Evolutionary conservation across 2,888 invertebrate genomes (phyloP), one percentile per base, ranked within the genome.

Genomic region (Lapara coniferarum): DNA sequence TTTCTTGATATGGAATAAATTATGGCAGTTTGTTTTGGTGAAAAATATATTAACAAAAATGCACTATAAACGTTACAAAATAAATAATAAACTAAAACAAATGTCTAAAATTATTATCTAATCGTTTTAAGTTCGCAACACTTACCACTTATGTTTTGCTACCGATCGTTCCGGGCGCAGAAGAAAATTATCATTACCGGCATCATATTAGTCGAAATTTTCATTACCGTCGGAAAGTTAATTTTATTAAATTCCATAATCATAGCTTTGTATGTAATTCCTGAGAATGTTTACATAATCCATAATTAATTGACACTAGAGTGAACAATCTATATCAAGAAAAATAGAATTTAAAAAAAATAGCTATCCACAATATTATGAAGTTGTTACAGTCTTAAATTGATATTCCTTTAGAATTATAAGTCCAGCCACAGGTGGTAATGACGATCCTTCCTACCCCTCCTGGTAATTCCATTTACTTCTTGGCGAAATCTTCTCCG

Each of bases 401-500:
- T 52, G 25, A 25, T 25, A 25, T 25, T 25, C 25, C 25, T 52
- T 13, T 6, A 52, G n/a, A n/a, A n/a, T n/a, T 51, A 12, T 51
- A 52, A 52, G n/a, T 52, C 52, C 52, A 13, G 3, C n/a, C n/a
- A 52, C 13, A 16, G 16, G 19, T 3, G 55, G 55, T 53, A 52
- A 53, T 44, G 44, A 59, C 16, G n/a, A 46, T 59, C 44, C 46
- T 25, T 16, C 44, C 16, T 25, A 10, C 59, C 44, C 58, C 14
- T 59, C 46, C 59, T 7, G 19, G 63, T 49, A n/a, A 14, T 19
- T 13, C 10, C 2, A 16, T 83, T 80, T 89, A 92, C 87, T 95
- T 95, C 75, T 96, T 95, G 83, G 96, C 96, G 92, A 99, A 99
- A 63, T 98, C 97, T 83, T 97, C 97, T 73, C 99, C 99, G 82